phyloP scores from a whole-genome alignment of 1,140 invertebrate species.

The Micrasema minimum region DNA sequence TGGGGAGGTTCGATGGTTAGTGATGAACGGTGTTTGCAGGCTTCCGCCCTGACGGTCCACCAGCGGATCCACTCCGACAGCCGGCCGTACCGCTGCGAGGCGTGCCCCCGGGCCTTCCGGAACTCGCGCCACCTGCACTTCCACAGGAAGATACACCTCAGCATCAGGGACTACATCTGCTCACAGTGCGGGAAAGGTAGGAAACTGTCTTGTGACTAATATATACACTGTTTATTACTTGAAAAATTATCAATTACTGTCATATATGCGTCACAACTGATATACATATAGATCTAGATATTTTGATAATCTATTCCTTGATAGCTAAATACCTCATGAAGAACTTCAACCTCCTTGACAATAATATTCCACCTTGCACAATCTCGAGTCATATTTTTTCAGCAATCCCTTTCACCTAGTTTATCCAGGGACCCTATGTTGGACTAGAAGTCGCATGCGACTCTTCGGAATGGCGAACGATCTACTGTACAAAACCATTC shows the following conservation, averaged over 20 bases:
- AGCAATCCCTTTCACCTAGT: no score
- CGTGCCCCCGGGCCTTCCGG: constrained; percentile 38
- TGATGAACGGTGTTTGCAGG: neutral
- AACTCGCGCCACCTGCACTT: constrained; percentile 27
- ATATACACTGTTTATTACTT: neutral
- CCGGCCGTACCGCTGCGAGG: constrained; percentile 28
- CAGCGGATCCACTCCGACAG: constrained; percentile 21
- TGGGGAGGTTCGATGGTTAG: no score
- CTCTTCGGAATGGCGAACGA: no score
- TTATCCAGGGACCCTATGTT: no score
- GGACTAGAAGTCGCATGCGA: no score
- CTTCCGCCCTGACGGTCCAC: constrained; percentile 12
- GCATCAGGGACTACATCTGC: constrained; percentile 30
- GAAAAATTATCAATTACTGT: neutral
- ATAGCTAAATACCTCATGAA: no score
- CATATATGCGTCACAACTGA: no score
- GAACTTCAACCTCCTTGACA: no score
- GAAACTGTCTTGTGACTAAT: no score
- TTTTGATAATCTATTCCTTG: neutral
- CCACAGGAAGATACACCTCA: constrained; percentile 36
- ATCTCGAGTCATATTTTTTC: no score
- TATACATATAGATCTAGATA: neutral
- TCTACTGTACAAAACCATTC: no score
- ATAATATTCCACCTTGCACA: no score
- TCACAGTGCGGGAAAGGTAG: constrained; percentile 13